phyloP scores from a whole-genome alignment of 2,113 vertebrate genomes.

The Etheostoma spectabile region DNA sequence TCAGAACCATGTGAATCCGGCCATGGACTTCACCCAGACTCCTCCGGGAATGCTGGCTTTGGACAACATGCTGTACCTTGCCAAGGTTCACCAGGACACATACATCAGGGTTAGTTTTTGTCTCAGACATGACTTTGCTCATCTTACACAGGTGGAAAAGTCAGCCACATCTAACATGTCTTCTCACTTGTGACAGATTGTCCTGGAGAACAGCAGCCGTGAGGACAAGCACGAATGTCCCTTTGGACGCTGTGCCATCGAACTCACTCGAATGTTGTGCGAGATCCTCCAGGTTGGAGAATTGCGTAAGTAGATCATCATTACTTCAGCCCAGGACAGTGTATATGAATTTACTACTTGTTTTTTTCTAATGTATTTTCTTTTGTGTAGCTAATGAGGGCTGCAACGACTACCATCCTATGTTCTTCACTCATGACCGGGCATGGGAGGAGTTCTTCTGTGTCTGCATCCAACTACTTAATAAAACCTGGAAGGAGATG shows the following conservation, averaged over 20 bases:
- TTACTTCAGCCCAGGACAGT: not conserved
- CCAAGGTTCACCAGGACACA: slow-evolving; percentile 96
- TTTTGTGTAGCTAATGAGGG: slow-evolving; percentile 91
- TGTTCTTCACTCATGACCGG: slow-evolving; percentile 99
- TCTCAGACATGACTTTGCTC: not conserved
- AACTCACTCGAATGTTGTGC: slow-evolving; percentile 96
- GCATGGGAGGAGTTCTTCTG: slow-evolving; percentile 98
- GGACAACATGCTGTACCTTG: slow-evolving; percentile 98
- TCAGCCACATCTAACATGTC: not conserved
- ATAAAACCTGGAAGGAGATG: slow-evolving; percentile 99
- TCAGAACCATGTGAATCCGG: slow-evolving; percentile 97
- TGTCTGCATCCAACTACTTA: slow-evolving; percentile 96
- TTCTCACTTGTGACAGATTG: slow-evolving; percentile 84
- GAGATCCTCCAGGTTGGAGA: slow-evolving; percentile 98
- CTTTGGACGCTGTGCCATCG: slow-evolving; percentile 97
- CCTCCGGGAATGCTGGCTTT: slow-evolving; percentile 97
- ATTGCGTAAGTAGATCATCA: slow-evolving; percentile 87
- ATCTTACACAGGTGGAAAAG: not conserved
- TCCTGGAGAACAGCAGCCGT: slow-evolving; percentile 96
- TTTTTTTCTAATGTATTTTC: not conserved
- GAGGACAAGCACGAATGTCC: slow-evolving; percentile 98
- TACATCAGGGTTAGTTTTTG: slow-evolving; percentile 91
- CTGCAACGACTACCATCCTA: slow-evolving; percentile 97
- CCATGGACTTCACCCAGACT: slow-evolving; percentile 97
- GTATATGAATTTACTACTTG: not conserved